Base-by-base conservation (phyloP, 1,140 invertebrate species). In the Macrocentrus cingulum region DNA sequence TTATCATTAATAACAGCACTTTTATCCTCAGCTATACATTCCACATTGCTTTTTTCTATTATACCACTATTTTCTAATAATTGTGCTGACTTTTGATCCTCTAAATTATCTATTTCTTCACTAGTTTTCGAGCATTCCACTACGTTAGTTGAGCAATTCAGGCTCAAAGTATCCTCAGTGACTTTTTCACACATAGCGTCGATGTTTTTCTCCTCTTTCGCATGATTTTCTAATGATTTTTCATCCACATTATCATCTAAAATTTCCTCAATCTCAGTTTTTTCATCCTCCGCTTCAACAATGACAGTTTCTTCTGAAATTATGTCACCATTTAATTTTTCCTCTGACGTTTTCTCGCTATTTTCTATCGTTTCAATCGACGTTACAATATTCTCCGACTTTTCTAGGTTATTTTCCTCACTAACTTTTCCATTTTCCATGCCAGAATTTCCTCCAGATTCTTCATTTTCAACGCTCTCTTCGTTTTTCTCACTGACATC, bases 71-170 rank as follows among this genome's bases (percentile, higher is more conserved):
- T 60, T 34, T 16, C 56, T 54, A 60, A 63, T 37, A 34, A 16
- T 57, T 54, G 9, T 41, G 20, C 32, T 36, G 11, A 15, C 9
- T 45, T 53, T 51, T 61, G 60, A 7, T 74, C 62, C 34, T 71
- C 69, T 37, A 67, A 68, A 41, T 63, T 65, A 44, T 73, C 72
- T 20, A 37, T 64, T 51, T 69, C 69, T 61, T 64, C 48, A 60
- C 49, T 19, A 44, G 34, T 54, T 46, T 66, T 63, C 58, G 56
- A 53, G 53, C 60, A 66, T 66, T 75, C 64, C 66, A 68, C 61
- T 71, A 75, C 62, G 66, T 74, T 76, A 76, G 72, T 77, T 76
- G 74, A 78, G 75, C 72, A 76, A 74, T 74, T 70, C 29, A 66
- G 45, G 70, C 64, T 69, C 60, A 61, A 56, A 59, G 32, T 55